Evolutionary conservation across 2,888 invertebrate species (phyloP), one percentile per base, ranked within the genome.

Genomic region (Spilosoma lubricipeda): DNA sequence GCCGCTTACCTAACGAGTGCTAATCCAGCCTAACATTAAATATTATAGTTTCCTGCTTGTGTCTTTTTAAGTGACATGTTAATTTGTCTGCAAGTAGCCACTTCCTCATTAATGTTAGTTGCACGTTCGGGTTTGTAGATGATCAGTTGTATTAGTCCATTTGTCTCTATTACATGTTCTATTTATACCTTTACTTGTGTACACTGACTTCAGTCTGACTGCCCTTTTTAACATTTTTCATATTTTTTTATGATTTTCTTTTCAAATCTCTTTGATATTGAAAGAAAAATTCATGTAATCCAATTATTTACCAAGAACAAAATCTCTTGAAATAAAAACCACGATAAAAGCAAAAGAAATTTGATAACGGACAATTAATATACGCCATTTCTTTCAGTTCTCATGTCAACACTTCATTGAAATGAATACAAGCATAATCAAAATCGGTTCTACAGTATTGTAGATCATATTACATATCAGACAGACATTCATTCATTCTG

Each of bases 81-180:
- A 94, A 94, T 94, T 93, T 90, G 89, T 90, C 85, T 87, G 89
- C 93, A 95, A 95, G 95, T 94, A 95, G 92, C 82, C 84, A 93
- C 94, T 93, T 95, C 95, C 95, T 95, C 93, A 95, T 95, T 95
- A 95, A 91, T 81, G 90, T 90, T 94, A 93, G 93, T 94, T 93
- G 91, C 92, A 84, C 90, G 92, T 93, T 93, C 89, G 89, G 88
- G 91, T 90, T 90, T 88, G 85, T 90, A 90, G 92, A 90, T 89
- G 89, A 89, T 90, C 86, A 85, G 88, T 91, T 92, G 91, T 90
- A 93, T 91, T 90, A 89, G 89, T 85, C 82, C 70, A 87, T 91
- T 92, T 90, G 88, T 92, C 89, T 90, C 88, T 90, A 90, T 90
- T 91, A 90, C 87, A 86, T 77, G 77, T 15, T 85, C 84, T 90